Base-by-base conservation (phyloP, 2,113 vertebrate genomes). In the Haliaeetus leucogaster region DNA sequence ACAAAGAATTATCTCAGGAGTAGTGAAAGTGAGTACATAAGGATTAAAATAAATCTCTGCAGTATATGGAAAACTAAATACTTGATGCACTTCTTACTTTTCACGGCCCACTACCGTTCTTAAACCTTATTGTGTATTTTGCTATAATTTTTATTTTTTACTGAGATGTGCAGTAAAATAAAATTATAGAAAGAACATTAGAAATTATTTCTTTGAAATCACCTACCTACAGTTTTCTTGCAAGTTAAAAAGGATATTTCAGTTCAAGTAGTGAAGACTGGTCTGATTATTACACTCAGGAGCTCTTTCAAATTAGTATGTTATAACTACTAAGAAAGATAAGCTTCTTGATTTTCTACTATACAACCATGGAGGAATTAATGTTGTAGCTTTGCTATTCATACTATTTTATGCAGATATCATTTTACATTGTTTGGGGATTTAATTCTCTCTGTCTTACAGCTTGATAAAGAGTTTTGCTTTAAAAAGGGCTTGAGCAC, bases 31-130 rank as follows among this genome's bases (percentile, higher is more conserved):
- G 77, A 80, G 70, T 76, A 65, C 5, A 48, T 58, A 78, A 43
- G 36, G 48, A 77, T 89, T 90, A 92, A 92, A 97, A 62, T 47
- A 88, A 74, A 80, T 80, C 53, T 93, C n/a, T 55, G 19, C 13
- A 61, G 38, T 47, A 8, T 52, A 42, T 45, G 25, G 26, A 84
- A 91, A 89, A 72, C 13, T 9, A 52, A 66, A 53, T 66, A n/a
- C 22, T 95, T 66, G 8, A 20, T 72, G 7, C 7, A 21, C 20
- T 72, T 86, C 42, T 47, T 80, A 55, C 32, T 91, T 95, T 95
- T 83, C 66, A 85, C 11, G 20, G 27, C 14, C 13, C 21, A 26
- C 53, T 95, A 19, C 17, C 0, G 0, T 93, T 73, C 30, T 80
- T 76, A 80, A 84, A 87, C 6, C 13, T 67, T 70, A n/a, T 36